phyloP scores from a whole-genome alignment of 2,797 vertebrate species.

The Natrix natrix region DNA sequence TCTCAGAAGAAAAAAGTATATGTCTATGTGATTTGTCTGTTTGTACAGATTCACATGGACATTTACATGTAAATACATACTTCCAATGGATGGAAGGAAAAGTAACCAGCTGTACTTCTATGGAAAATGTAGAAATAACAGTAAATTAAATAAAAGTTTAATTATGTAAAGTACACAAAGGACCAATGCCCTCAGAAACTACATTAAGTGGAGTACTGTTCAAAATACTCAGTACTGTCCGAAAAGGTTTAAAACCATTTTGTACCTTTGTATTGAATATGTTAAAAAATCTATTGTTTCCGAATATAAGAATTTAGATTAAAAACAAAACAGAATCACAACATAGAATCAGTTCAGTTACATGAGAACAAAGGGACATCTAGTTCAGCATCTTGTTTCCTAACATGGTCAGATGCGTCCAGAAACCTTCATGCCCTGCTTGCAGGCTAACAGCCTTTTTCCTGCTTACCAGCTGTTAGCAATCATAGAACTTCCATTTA shows the following conservation, averaged over 20 bases:
- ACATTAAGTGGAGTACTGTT: background rate
- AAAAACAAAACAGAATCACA: background rate
- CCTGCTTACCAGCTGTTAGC: background rate
- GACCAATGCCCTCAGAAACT: background rate
- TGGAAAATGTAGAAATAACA: background rate
- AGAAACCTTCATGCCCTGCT: background rate
- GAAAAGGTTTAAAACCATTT: background rate
- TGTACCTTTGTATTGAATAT: background rate
- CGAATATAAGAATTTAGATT: background rate
- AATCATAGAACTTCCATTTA: background rate
- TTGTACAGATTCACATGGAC: background rate
- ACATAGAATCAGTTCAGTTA: background rate
- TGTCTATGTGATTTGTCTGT: background rate
- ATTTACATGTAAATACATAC: background rate
- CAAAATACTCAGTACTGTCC: background rate
- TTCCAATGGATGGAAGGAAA: background rate
- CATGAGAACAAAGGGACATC: background rate
- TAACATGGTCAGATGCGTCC: background rate
- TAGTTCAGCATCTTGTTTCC: background rate
- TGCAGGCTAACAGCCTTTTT: background rate
- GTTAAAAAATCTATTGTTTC: background rate
- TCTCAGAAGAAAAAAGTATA: background rate
- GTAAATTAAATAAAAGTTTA: background rate
- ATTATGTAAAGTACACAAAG: background rate
- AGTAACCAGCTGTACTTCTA: background rate